Base-by-base conservation (phyloP, 92 coral and sea anemone genomes). In the Paragorgia papillata region DNA sequence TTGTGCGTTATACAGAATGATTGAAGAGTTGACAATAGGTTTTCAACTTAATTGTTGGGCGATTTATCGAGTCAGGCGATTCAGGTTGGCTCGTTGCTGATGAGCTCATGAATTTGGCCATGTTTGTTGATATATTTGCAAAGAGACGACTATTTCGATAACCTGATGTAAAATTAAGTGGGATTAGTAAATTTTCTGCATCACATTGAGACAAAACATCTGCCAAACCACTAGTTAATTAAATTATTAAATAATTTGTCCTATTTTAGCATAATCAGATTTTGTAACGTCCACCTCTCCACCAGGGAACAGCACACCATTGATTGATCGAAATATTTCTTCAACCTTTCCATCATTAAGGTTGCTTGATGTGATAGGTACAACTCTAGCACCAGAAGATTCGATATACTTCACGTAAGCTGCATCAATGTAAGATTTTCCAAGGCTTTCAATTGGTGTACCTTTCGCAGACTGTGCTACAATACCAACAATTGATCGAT, bases 261-360 rank as follows among this genome's bases (percentile, higher is more conserved):
- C 92, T 27, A 91, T 84, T 60, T 79, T 59, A 20, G 76, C 85
- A 62, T 90, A 92, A 0, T 77, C 85, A 54, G 96, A 88, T 29
- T 75, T 82, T 55, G 76, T 76, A 46, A 92, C 44, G 81, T 84
- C 57, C 29, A 82, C 86, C 54, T 65, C 86, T 18, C 97, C 97
- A 12, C 97, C 97, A 37, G 97, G 97, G 79, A 92, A 79, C 25
- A 92, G 74, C 29, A 88, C 92, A 19, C 97, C 97, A 88, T 92
- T 92, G 26, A 92, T 84, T 4, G 91, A 87, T 0, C 50, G 28
- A 79, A 92, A 92, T 28, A 92, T 79, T 22, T 85, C 64, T 63
- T 85, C 69, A 54, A 92, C 55, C 55, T 92, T 81, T 2, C 73
- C 80, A 4, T 88, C 88, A 33, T 75, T 80, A 34, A 85, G 83